These are phyloP conservation scores for Drosophila histrio DNA, from an alignment of 2,888 invertebrate genomes.

Conservation along the genomic window DNA sequence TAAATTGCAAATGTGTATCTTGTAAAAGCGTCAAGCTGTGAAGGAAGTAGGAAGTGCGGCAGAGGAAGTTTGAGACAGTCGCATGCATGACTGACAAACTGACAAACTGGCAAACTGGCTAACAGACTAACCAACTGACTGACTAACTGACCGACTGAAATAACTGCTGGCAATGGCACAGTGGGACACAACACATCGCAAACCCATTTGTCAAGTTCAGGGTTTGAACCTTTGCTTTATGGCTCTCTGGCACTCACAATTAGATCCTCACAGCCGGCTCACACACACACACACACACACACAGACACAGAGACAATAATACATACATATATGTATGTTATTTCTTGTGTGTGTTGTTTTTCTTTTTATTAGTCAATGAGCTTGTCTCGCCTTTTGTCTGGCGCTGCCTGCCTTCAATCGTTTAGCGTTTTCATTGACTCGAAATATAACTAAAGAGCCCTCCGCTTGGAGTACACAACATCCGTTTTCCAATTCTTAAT, in stretches of 20 bases:
- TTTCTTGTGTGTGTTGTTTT: slow-evolving; percentile 7
- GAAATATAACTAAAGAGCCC: slow-evolving; percentile 25
- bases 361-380: slow-evolving; percentile 68
- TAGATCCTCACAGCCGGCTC: slow-evolving; percentile 55
- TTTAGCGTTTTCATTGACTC: slow-evolving; percentile 56
- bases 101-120: slow-evolving; percentile 17
- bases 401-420: slow-evolving; percentile 41
- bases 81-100: slow-evolving; percentile 36
- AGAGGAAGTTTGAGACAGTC: slow-evolving; percentile 43
- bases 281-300: slow-evolving; percentile 13
- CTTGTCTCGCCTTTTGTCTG: slow-evolving; percentile 49
- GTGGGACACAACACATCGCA: slow-evolving; percentile 44
- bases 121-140: slow-evolving; percentile 7
- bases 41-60: slow-evolving; percentile 73
- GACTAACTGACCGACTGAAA: slow-evolving; percentile 12
- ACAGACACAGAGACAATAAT: neutral
- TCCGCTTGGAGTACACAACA: slow-evolving; percentile 38
- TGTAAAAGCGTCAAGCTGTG: slow-evolving; percentile 54
- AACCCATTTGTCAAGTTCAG: slow-evolving; percentile 74
- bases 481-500: slow-evolving; percentile 27
- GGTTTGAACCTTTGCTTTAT: slow-evolving; percentile 44
- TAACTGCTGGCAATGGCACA: slow-evolving; percentile 44
- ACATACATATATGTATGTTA: neutral
- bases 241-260: slow-evolving; percentile 45
- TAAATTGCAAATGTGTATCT: slow-evolving; percentile 77